Evolutionary conservation across 2,113 vertebrate genomes (phyloP).

Genomic region (Prionailurus bengalensis): DNA sequence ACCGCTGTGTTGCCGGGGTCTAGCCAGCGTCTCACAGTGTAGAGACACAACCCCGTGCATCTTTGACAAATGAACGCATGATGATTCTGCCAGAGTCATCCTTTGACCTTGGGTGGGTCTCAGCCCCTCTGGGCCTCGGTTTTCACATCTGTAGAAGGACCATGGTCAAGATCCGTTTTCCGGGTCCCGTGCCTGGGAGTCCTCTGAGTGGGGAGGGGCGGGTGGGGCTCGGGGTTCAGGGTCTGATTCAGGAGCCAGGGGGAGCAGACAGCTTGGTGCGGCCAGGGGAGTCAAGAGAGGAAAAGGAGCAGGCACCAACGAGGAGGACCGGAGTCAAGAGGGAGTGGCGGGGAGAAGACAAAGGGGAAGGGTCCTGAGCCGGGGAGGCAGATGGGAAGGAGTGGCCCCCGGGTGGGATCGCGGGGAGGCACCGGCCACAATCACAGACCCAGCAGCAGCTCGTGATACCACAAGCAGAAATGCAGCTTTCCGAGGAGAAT

Average conservation of each 20-base stretch:
- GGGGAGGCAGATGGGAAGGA: constrained; percentile 78
- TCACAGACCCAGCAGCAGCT: constrained; percentile 75
- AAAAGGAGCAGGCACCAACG: background rate
- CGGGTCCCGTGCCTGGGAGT: background rate
- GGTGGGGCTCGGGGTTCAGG: background rate
- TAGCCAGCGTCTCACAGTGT: rapidly evolving
- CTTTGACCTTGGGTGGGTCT: background rate
- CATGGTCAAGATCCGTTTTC: background rate
- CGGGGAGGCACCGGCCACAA: constrained; percentile 56
- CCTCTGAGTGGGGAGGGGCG: background rate
- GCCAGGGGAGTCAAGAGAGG: background rate
- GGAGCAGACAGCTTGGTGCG: background rate
- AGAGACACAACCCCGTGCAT: rapidly evolving
- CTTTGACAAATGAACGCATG: rapidly evolving
- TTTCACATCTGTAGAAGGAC: background rate
- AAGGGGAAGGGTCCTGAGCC: background rate
- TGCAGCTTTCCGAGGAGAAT: constrained; percentile 64
- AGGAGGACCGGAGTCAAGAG: constrained; percentile 4
- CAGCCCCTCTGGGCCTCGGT: background rate
- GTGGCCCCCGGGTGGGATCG: constrained; percentile 71
- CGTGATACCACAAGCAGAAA: constrained; percentile 63
- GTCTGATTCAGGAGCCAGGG: background rate
- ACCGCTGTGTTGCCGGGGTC: background rate
- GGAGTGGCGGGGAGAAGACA: constrained; percentile 29
- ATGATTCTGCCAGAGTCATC: rapidly evolving